phyloP scores from a whole-genome alignment of 53 echinoderm and acorn worm species.

The Actinopyga echinites region DNA sequence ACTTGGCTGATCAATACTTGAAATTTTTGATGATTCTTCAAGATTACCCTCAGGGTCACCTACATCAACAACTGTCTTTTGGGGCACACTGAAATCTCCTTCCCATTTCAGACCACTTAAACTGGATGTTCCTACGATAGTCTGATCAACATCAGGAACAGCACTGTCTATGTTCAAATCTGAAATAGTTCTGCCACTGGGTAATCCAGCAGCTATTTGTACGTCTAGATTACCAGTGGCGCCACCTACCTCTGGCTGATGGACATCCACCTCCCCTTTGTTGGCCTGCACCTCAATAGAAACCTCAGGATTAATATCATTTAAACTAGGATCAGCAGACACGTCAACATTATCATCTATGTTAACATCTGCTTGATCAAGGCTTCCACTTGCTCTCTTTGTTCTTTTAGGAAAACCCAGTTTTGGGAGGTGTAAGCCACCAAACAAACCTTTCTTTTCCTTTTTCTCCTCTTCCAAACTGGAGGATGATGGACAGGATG shows the following conservation, averaged over 20 bases:
- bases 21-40: background rate
- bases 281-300: no score
- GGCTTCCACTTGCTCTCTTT: background rate
- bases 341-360: no score
- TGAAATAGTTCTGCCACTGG: background rate
- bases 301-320: no score
- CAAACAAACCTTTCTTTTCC: background rate
- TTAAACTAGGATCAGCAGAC: no score
- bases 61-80: background rate
- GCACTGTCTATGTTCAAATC: background rate
- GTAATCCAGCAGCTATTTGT: no score
- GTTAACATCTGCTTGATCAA: background rate
- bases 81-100: constrained; percentile 8
- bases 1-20: background rate
- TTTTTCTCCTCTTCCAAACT: background rate
- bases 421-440: background rate
- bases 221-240: no score
- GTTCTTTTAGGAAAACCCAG: background rate
- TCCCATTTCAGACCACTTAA: background rate
- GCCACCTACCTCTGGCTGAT: no score
- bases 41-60: background rate
- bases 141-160: constrained; percentile 36
- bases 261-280: no score
- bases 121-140: constrained; percentile 25
- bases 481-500: background rate